Conservation (phyloP, 2,797 vertebrate species). For the Limnodromus scolopaceus region DNA sequence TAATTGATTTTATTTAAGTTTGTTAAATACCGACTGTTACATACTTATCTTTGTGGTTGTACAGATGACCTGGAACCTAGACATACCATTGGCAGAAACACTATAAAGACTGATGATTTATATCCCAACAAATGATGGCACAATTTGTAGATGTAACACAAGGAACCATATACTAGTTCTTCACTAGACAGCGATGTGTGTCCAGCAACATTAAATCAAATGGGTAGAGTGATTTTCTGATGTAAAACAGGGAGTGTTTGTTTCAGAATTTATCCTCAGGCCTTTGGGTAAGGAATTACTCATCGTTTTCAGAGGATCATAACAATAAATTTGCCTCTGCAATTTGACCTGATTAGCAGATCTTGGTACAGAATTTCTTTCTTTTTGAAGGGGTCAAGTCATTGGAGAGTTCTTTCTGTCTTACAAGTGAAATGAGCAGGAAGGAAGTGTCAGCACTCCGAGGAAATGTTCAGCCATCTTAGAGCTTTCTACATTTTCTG, state of each 20-base stretch:
- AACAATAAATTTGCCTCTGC: background rate
- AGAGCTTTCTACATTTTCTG: constrained; percentile 1
- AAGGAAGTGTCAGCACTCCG: background rate
- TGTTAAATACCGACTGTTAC: background rate
- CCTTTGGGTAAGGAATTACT: background rate
- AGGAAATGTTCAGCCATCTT: background rate
- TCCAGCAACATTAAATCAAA: constrained; percentile 16
- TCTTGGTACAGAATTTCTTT: background rate
- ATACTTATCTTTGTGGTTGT: background rate
- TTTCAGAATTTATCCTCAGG: constrained; percentile 13
- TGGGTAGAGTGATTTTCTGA: background rate
- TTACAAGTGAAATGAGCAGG: background rate
- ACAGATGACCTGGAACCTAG: background rate
- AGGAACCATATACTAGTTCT: background rate
- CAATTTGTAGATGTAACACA: background rate
- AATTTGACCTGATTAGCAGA: background rate
- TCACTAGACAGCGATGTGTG: background rate
- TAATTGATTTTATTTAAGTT: background rate
- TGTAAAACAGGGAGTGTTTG: background rate
- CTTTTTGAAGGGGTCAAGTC: background rate
- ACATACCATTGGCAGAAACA: background rate
- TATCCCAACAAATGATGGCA: background rate
- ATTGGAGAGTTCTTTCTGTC: background rate
- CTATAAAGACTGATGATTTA: background rate
- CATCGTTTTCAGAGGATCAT: background rate